Evolutionary conservation across 2,113 vertebrate genomes (phyloP).

Genomic region (Alexandromys fortis): DNA sequence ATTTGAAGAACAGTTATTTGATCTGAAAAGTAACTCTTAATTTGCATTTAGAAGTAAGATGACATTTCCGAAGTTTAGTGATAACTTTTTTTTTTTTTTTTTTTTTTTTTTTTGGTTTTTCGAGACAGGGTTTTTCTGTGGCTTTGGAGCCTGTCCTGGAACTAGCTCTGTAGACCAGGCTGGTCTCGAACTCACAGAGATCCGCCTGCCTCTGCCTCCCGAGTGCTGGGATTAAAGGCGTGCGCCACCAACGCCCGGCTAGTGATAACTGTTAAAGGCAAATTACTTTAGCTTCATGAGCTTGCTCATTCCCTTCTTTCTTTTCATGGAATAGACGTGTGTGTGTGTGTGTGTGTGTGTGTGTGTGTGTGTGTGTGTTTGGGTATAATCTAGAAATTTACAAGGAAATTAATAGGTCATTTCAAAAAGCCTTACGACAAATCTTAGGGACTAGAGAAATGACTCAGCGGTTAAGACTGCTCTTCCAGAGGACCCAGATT

Average conservation of each 20-base stretch:
- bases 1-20: background rate
- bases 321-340: background rate
- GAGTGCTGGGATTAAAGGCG: too few species aligned
- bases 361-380: background rate
- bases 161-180: too few species aligned
- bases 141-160: too few species aligned
- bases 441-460: background rate
- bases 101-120: too few species aligned
- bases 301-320: background rate
- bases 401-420: slow-evolving; percentile 5
- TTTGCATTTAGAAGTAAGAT: background rate
- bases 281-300: background rate
- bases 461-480: background rate
- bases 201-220: too few species aligned
- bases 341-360: background rate
- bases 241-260: background rate
- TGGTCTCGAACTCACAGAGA: too few species aligned
- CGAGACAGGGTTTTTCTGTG: too few species aligned
- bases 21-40: background rate
- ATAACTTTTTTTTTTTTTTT: background rate
- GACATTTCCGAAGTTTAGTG: background rate
- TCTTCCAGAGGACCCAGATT: background rate
- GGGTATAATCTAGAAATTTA: background rate
- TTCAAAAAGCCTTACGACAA: slow-evolving; percentile 44
- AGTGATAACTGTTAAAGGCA: background rate